Evolutionary conservation across 2,113 vertebrate species (phyloP).

Genomic region (Myiozetetes cayanensis): DNA sequence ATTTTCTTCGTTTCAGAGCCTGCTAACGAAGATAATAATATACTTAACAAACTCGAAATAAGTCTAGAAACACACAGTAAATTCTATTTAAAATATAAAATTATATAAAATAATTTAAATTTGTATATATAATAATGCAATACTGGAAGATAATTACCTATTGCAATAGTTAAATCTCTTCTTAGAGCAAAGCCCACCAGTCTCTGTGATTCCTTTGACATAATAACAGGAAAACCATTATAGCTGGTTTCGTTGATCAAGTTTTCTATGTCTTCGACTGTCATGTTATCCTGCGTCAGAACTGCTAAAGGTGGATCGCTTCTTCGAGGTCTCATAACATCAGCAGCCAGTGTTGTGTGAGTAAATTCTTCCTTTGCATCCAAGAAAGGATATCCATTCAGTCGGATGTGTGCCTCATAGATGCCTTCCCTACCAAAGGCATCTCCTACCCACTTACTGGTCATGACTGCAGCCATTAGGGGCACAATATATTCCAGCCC

Average conservation of each 20-base stretch:
- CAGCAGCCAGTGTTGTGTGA: constrained; percentile 92
- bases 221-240: constrained; percentile 97
- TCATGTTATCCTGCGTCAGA: constrained; percentile 96
- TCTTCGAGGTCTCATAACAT: constrained; percentile 94
- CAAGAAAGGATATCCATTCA: constrained; percentile 98
- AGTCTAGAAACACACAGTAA: neutral
- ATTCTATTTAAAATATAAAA: neutral
- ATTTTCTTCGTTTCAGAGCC: neutral
- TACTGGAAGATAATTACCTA: constrained; percentile 77
- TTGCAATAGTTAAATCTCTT: constrained; percentile 97
- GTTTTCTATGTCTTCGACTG: constrained; percentile 91
- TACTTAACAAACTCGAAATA: neutral
- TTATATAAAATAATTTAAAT: neutral
- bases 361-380: constrained; percentile 99
- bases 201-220: constrained; percentile 97
- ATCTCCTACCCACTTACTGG: constrained; percentile 99
- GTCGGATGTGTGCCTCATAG: constrained; percentile 96
- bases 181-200: constrained; percentile 96
- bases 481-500: constrained; percentile 98
- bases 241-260: constrained; percentile 94
- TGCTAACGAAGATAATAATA: neutral
- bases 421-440: constrained; percentile 98
- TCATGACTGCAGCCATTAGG: constrained; percentile 99
- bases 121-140: neutral
- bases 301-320: constrained; percentile 90